Percentiles rank a stretch among this genome's conserved stretches.
Evolutionary conservation across 2,113 vertebrate genomes (phyloP).

Genomic region (Phycodurus eques): DNA sequence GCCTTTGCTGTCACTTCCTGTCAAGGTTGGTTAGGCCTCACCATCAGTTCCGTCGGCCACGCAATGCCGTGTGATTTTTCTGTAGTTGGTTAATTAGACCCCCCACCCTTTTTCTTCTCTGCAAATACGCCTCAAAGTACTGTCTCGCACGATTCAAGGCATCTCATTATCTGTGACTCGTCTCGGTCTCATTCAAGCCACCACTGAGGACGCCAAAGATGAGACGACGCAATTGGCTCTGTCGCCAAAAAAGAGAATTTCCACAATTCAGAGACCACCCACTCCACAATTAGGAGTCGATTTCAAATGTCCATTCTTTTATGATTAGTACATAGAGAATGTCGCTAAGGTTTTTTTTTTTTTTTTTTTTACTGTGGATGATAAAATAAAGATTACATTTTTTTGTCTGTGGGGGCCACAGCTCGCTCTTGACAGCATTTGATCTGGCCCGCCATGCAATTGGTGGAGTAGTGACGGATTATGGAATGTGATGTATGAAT

Average conservation of each 20-base stretch:
- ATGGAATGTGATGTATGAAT: background rate
- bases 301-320: slow-evolving; percentile 10
- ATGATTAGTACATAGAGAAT: background rate
- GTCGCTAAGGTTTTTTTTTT: too few species aligned
- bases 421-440: background rate
- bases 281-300: slow-evolving; percentile 16
- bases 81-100: slow-evolving; percentile 92
- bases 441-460: background rate
- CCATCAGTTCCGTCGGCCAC: slow-evolving; percentile 84
- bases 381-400: too few species aligned
- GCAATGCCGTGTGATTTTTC: slow-evolving; percentile 82
- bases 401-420: too few species aligned
- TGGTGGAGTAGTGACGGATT: background rate
- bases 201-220: slow-evolving; percentile 57
- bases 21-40: slow-evolving; percentile 86
- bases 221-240: slow-evolving; percentile 28
- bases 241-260: slow-evolving; percentile 41
- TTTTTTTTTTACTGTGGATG: background rate
- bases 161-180: slow-evolving; percentile 95
- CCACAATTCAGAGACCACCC: slow-evolving; percentile 25
- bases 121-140: slow-evolving; percentile 93
- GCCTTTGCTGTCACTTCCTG: slow-evolving; percentile 91
- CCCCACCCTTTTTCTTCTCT: slow-evolving; percentile 73
- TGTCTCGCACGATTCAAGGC: slow-evolving; percentile 94
- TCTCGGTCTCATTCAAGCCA: slow-evolving; percentile 73